Conservation (phyloP, 2,113 vertebrate species). For the Odobenus rosmarus region DNA sequence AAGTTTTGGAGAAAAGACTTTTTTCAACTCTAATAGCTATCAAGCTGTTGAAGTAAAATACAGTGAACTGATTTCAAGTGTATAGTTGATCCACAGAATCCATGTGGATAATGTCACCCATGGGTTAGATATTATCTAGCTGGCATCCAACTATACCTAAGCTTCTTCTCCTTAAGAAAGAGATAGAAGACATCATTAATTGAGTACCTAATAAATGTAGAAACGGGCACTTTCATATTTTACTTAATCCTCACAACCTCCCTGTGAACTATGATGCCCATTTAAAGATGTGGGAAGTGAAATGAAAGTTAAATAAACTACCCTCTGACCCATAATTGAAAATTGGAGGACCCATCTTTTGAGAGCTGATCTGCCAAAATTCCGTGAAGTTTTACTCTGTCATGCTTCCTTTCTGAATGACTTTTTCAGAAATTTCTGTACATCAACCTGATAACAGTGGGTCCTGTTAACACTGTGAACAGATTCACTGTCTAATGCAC, state of each 20-base stretch:
- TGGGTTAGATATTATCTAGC: background rate
- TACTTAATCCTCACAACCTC: background rate
- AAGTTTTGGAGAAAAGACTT: background rate
- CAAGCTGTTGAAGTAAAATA: background rate
- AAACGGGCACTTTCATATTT: background rate
- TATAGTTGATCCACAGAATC: background rate
- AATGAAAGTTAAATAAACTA: background rate
- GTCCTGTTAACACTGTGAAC: background rate
- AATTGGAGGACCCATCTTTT: background rate
- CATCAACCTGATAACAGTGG: background rate
- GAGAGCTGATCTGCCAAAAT: background rate
- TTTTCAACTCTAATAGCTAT: background rate
- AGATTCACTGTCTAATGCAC: background rate
- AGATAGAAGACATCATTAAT: background rate
- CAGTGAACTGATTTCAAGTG: background rate
- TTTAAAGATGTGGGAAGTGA: conserved; percentile 15
- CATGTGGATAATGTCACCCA: background rate
- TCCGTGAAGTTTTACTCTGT: background rate
- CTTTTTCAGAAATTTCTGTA: conserved; percentile 8
- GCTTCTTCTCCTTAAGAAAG: background rate
- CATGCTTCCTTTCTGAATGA: background rate
- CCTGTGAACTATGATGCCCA: background rate
- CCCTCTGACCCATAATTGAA: background rate
- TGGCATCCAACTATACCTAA: background rate
- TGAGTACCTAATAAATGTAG: background rate